Percentiles rank a stretch among this genome's conserved stretches.
Conservation (phyloP, 2,888 invertebrate genomes). For the Acrocyrtus sp. region DNA sequence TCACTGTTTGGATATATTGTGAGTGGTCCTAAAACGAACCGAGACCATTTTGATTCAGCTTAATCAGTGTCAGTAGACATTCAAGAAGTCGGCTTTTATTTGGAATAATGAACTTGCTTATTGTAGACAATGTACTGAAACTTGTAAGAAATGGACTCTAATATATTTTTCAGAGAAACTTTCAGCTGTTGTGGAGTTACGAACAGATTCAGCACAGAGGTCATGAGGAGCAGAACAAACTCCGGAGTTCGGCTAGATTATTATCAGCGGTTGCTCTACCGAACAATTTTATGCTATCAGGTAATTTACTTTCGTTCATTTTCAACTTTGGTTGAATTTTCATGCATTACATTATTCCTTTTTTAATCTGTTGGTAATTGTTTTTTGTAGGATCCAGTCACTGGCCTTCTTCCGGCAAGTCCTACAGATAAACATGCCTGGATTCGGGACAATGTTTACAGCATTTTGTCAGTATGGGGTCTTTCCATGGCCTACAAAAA, state of each 20-base stretch:
- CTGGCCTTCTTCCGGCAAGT: slow-evolving; percentile 94
- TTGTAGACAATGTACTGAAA: background rate
- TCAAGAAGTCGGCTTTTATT: too few species aligned
- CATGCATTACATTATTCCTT: background rate
- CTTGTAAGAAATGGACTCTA: background rate
- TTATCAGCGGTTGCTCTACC: slow-evolving; percentile 93
- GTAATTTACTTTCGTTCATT: slow-evolving; percentile 64
- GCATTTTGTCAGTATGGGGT: slow-evolving; percentile 97
- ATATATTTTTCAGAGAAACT: slow-evolving; percentile 1
- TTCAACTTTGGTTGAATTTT: slow-evolving; percentile 2
- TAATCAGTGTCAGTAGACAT: too few species aligned
- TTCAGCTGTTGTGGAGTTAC: background rate
- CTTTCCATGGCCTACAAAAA: slow-evolving; percentile 98
- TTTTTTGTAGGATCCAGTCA: slow-evolving; percentile 85
- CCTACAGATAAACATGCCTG: slow-evolving; percentile 92
- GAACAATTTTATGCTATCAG: slow-evolving; percentile 89
- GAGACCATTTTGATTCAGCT: too few species aligned
- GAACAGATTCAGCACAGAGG: background rate
- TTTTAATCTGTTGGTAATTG: slow-evolving; percentile 64
- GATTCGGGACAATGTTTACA: slow-evolving; percentile 98
- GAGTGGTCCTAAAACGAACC: too few species aligned
- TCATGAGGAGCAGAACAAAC: slow-evolving; percentile 87
- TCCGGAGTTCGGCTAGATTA: slow-evolving; percentile 95
- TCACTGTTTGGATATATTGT: too few species aligned
- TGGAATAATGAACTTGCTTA: background rate